Percentiles rank a stretch among this genome's conserved stretches.
Conservation (phyloP, 2,113 vertebrate genomes). For the Forbesichthys papilliferus region DNA sequence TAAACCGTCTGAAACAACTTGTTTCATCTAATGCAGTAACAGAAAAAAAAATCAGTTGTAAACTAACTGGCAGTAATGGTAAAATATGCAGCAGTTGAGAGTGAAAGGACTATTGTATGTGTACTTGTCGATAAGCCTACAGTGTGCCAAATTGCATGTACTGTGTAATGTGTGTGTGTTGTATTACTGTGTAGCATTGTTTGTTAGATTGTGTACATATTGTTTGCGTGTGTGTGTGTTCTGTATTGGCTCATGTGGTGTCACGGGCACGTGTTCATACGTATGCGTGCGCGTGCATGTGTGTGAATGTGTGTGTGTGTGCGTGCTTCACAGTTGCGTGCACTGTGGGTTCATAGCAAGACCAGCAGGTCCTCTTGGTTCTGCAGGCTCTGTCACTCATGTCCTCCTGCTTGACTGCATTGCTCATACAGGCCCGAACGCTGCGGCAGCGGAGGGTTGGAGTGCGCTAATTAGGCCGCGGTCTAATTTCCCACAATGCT, state of each 20-base stretch:
- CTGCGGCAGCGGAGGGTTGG: conserved; percentile 88
- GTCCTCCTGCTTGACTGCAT: conserved; percentile 89
- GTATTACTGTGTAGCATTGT: not conserved
- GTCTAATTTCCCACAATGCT: conserved; percentile 96
- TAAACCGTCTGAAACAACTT: not conserved
- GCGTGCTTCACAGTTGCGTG: conserved; percentile 68
- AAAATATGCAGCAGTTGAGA: not conserved
- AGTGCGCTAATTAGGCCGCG: conserved; percentile 94
- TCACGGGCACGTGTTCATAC: not conserved
- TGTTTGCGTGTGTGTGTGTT: conserved; percentile 5
- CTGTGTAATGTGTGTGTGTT: conserved; percentile 13
- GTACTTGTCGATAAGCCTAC: not conserved
- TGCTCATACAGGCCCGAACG: conserved; percentile 92
- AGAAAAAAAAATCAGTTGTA: conserved; percentile 23
- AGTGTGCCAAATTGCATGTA: not conserved
- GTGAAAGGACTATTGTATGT: not conserved
- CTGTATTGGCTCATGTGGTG: conserved; percentile 3
- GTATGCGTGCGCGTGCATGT: not conserved
- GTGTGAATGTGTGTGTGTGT: not conserved
- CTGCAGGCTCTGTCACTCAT: conserved; percentile 84
- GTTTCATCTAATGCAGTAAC: not conserved
- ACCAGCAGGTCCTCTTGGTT: conserved; percentile 77
- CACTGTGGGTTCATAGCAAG: conserved; percentile 60
- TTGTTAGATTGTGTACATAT: not conserved
- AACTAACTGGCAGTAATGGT: not conserved